Base-by-base conservation (phyloP, 1,140 invertebrate species). In the Neodiprion fabricii region DNA sequence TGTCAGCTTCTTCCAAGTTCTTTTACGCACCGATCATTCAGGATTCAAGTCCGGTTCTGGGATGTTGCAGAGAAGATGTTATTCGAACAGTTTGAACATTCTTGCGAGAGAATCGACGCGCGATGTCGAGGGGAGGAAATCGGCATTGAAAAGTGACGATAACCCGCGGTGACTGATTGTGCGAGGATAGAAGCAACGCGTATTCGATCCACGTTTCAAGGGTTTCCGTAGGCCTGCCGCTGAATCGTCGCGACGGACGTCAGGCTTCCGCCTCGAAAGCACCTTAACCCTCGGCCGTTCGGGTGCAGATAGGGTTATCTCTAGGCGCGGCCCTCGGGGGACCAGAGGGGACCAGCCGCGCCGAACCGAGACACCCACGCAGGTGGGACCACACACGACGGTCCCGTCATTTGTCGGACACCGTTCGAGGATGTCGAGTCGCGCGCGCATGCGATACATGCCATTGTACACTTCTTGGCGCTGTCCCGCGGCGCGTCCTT, bases 401-500 rank as follows among this genome's bases (percentile, higher is more conserved):
- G 81, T 71, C 85, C 82, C 84, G 85, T 88, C 87, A 88, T 86
- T 88, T 88, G 86, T 87, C 83, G 85, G 83, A 86, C 85, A 85
- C 78, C 79, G 81, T 80, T 79, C 77, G 83, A 81, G 78, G 84
- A 85, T 82, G 82, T 84, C 82, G 81, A 85, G 81, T 82, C 82
- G 81, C 79, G 83, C 73, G 79, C 77, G 81, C 79, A 80, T 66
- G 76, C 73, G 78, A 77, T 82, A 85, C 81, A 85, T 79, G 81
- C 78, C 80, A 83, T 85, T 84, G 79, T 84, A 83, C 82, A 81
- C 80, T 81, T 82, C 83, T 83, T 79, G 77, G 78, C 77, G 77
- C 82, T 85, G 82, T 86, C 84, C 80, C 81, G 76, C 81, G 83
- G 83, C 81, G 80, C 83, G 83, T 84, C 81, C 81, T 5, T 40